Conservation (phyloP, 2,113 vertebrate genomes). For the Leiothrix lutea region DNA sequence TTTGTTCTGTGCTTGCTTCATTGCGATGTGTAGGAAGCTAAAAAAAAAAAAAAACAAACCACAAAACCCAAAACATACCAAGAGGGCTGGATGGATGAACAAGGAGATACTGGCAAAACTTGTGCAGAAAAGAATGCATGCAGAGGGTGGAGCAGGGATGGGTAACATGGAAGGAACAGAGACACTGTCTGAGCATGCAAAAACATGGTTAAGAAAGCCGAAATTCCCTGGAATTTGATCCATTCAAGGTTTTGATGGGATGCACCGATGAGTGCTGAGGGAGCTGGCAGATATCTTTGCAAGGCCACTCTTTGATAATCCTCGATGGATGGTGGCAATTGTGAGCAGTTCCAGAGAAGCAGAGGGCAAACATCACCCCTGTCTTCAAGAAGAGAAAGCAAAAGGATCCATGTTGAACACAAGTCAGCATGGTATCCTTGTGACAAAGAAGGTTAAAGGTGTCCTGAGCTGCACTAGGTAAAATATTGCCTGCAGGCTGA, state of each 20-base stretch:
- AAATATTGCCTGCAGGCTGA: neutral
- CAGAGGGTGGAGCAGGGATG: neutral
- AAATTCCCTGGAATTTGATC: neutral
- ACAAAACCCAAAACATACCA: neutral
- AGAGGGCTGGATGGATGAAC: neutral
- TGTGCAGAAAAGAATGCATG: neutral
- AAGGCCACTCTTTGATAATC: neutral
- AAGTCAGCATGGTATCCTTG: neutral
- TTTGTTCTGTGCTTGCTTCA: neutral
- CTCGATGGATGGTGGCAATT: neutral
- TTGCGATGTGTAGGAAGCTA: neutral
- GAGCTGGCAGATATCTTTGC: neutral
- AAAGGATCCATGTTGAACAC: neutral
- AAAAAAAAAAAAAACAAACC: neutral
- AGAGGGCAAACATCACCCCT: neutral
- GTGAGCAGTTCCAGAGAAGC: neutral
- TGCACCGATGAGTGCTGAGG: neutral
- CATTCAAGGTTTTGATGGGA: neutral
- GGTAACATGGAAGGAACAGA: neutral
- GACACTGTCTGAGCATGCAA: neutral
- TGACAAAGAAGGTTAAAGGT: neutral
- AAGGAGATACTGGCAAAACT: neutral
- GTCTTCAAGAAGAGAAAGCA: neutral
- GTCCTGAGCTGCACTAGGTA: neutral
- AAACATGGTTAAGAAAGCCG: rapidly evolving